Evolutionary conservation across 1,140 invertebrate species (phyloP).

Genomic region (Brachionus manjavacas): DNA sequence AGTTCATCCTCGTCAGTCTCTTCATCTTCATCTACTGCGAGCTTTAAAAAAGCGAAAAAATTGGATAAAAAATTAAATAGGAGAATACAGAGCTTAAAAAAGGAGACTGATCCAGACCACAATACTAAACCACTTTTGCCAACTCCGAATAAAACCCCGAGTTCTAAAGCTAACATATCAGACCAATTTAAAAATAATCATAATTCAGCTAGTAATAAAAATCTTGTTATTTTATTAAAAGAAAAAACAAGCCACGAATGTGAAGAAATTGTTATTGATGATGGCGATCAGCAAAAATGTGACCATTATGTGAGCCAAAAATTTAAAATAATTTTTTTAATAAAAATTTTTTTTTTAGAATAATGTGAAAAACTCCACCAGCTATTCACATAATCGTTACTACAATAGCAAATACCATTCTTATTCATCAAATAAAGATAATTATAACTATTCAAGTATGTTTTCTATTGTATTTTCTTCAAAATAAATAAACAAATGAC

Average conservation of each 20-base stretch:
- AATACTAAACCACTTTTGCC: neutral
- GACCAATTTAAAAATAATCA: neutral
- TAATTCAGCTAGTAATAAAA: neutral
- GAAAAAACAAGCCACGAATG: neutral
- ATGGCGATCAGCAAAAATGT: neutral
- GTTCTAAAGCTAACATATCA: neutral
- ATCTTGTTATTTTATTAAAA: neutral
- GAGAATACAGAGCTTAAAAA: neutral
- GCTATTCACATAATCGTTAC: neutral
- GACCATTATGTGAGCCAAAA: neutral
- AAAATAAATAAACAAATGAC: no score
- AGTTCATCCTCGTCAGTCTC: neutral
- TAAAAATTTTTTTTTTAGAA: neutral
- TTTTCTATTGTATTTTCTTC: neutral
- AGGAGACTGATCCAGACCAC: neutral
- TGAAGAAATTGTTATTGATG: neutral
- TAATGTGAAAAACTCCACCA: neutral
- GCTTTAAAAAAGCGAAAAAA: neutral
- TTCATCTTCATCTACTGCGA: constrained; percentile 7
- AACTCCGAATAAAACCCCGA: neutral
- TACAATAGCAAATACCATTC: neutral
- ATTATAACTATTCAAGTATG: neutral
- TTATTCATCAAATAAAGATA: neutral
- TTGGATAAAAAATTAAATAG: constrained; percentile 30
- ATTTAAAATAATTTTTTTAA: neutral